Base-by-base conservation (phyloP, 1,140 invertebrate species). In the Drosophila tsacasi region DNA sequence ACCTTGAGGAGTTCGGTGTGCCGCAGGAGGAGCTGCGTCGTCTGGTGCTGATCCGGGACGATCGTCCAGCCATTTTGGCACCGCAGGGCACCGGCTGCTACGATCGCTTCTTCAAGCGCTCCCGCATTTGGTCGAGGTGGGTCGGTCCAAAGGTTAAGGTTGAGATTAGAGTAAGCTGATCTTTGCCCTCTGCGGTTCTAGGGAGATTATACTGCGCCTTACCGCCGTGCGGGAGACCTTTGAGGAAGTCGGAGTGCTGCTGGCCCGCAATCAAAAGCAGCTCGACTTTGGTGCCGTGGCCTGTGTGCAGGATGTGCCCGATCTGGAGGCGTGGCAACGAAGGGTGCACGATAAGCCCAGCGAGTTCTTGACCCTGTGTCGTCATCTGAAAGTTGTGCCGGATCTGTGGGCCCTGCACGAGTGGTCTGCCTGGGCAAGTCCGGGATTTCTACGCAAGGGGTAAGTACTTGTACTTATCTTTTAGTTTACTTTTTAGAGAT, bases 161-260 rank as follows among this genome's bases (percentile, higher is more conserved):
- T 6, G 19, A 57, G 15, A 74, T 54, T 76, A 62, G 47, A 21
- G n/a, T 50, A 19, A 17, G 21, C 21, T 87, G 57, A 89, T 75
- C 74, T 75, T 54, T 72, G 46, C 59, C 54, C 49, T 61, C 44
- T 66, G 42, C 13, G 39, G 42, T 37, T 67, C n/a, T 55, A 95
- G 94, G 91, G 96, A 97, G 92, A 94, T 98, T 64, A 96, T 96
- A 9, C 93, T 98, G 59, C 94, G 97, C 74, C 97, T 99, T 67
- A 95, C 96, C 67, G 97, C 97, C 15, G 96, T 98, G 72, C 94
- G 98, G 77, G 98, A 99, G 94, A 97, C 97, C 47, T 99, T 99
- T 94, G 97, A 99, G 93, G 98, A 99, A 92, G 95, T 96, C 72
- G 97, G 97, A 2, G 93, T 98, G 60, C 93, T 98, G 15, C 92